Evolutionary conservation across 2,113 vertebrate genomes (phyloP).

Genomic region (Nothoprocta pentlandii): DNA sequence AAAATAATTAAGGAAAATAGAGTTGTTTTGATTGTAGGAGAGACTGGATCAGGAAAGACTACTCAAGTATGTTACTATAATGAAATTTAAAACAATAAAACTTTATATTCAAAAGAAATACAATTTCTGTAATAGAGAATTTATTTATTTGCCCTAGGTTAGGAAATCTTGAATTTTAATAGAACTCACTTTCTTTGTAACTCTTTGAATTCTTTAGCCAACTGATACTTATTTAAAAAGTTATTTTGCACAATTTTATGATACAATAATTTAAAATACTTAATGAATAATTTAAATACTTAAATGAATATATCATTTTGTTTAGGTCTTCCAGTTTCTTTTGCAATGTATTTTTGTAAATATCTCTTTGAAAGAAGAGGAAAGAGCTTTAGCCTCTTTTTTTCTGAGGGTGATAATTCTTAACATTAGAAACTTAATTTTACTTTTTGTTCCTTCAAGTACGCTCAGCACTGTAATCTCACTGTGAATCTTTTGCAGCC

Average conservation of each 20-base stretch:
- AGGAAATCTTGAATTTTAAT: not conserved
- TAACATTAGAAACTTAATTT: not conserved
- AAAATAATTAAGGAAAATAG: constrained; percentile 88
- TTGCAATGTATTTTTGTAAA: not conserved
- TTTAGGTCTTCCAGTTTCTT: not conserved
- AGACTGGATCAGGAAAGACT: constrained; percentile 97
- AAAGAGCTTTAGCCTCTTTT: not conserved
- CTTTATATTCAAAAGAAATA: not conserved
- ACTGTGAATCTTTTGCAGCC: not conserved
- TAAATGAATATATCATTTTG: not conserved
- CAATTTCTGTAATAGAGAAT: not conserved
- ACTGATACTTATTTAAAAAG: not conserved
- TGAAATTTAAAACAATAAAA: not conserved
- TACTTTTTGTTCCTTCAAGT: not conserved
- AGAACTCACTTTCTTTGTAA: not conserved
- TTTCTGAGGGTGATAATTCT: not conserved
- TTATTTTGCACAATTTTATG: not conserved
- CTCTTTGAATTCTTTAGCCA: not conserved
- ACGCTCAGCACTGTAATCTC: rapidly evolving
- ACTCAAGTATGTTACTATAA: constrained; percentile 87
- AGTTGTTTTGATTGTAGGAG: constrained; percentile 91
- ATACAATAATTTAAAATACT: not conserved
- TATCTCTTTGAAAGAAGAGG: not conserved
- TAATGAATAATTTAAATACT: too few relatives aligned
- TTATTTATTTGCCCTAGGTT: not conserved